Percentiles rank a stretch among this genome's conserved stretches.
phyloP scores from a whole-genome alignment of 1,140 invertebrate species.

The Lucilia sericata region DNA sequence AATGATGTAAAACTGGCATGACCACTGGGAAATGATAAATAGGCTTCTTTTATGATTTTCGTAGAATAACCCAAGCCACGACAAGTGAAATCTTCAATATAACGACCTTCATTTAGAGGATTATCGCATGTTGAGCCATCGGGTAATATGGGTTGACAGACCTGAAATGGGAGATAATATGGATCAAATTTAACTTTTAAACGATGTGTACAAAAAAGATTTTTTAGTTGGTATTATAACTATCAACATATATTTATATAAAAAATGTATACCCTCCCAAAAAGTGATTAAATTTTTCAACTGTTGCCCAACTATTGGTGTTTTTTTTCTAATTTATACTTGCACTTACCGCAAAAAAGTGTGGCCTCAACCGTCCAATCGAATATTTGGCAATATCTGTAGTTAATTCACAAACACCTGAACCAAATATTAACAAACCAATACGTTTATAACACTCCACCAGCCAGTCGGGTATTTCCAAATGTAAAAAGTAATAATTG shows the following conservation, averaged over 20 bases:
- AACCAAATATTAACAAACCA: slow-evolving; percentile 86
- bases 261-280: background rate
- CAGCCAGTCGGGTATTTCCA: slow-evolving; percentile 77
- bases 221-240: too few relatives aligned
- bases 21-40: slow-evolving; percentile 84
- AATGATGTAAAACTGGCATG: slow-evolving; percentile 85
- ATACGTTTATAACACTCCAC: slow-evolving; percentile 78
- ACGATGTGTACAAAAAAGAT: too few relatives aligned
- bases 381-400: slow-evolving; percentile 93
- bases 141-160: slow-evolving; percentile 42
- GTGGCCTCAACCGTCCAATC: slow-evolving; percentile 89
- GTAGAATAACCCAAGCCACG: slow-evolving; percentile 69
- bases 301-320: background rate
- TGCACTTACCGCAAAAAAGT: slow-evolving; percentile 81
- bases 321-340: background rate
- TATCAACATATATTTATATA: background rate
- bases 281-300: background rate
- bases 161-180: too few relatives aligned
- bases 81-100: slow-evolving; percentile 77
- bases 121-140: slow-evolving; percentile 52
- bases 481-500: slow-evolving; percentile 69
- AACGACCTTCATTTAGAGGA: slow-evolving; percentile 71
- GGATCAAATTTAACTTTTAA: too few relatives aligned
- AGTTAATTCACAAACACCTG: slow-evolving; percentile 81
- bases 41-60: slow-evolving; percentile 76